A percentile compares a stretch with the other conserved stretches of the same genome.
Conservation (phyloP, 1,140 invertebrate genomes). For the Parasteatoda tepidariorum region DNA sequence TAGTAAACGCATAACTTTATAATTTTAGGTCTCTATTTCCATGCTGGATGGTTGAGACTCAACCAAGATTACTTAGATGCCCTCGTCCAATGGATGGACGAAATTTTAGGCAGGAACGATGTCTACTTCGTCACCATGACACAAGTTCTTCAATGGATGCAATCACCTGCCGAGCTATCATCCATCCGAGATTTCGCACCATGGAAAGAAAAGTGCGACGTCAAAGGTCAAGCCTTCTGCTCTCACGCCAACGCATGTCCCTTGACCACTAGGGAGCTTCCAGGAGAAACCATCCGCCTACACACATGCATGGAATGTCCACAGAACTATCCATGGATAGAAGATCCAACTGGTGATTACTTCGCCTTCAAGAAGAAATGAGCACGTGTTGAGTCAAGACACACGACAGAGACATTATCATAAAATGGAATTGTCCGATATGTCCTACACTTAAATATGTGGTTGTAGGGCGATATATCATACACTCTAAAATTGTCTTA, state of each 20-base stretch:
- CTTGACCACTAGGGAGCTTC: conserved; percentile 87
- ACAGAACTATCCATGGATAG: conserved; percentile 94
- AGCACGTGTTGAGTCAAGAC: no score
- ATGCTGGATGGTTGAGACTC: conserved; percentile 93
- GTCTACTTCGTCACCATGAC: conserved; percentile 98
- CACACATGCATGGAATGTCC: conserved; percentile 97
- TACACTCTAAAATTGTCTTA: no score
- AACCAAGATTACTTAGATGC: conserved; percentile 93
- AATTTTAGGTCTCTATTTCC: conserved; percentile 83
- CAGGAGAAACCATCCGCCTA: conserved; percentile 89
- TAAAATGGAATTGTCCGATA: no score
- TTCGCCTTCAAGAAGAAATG: conserved; percentile 74
- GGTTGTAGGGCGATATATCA: no score
- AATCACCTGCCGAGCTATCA: conserved; percentile 89
- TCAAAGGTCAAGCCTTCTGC: conserved; percentile 92
- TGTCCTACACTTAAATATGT: no score
- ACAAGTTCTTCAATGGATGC: conserved; percentile 97
- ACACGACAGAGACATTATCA: no score
- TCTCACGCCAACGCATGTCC: conserved; percentile 91
- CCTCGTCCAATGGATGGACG: conserved; percentile 93
- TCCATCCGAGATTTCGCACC: conserved; percentile 91
- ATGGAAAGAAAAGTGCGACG: conserved; percentile 96
- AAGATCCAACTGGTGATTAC: conserved; percentile 94
- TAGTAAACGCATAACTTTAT: no score
- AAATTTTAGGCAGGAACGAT: conserved; percentile 87